A percentile compares a stretch with the other conserved stretches of the same genome.
phyloP scores from a whole-genome alignment of 2,888 invertebrate genomes.

The Bhutanitis thaidina region DNA sequence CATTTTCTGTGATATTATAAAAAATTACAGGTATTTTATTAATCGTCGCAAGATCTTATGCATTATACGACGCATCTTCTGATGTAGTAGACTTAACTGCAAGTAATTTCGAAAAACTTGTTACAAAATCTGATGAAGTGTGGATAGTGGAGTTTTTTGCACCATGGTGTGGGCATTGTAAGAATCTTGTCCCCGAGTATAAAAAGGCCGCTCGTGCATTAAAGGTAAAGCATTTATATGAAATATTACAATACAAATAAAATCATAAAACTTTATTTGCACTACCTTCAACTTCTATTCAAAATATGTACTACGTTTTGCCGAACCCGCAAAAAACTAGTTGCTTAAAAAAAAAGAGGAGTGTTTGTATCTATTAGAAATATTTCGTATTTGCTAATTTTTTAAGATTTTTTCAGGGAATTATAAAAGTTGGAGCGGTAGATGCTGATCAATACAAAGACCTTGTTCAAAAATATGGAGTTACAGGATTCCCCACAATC shows the following conservation, averaged over 20 bases:
- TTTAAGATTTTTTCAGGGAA: slow-evolving; percentile 79
- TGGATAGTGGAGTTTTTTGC: slow-evolving; percentile 99
- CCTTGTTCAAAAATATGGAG: slow-evolving; percentile 88
- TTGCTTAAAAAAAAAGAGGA: too few species aligned
- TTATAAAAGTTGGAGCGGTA: slow-evolving; percentile 96
- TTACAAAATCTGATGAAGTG: slow-evolving; percentile 89
- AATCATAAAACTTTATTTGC: not conserved
- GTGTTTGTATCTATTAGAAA: too few species aligned
- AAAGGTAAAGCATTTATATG: slow-evolving; percentile 80
- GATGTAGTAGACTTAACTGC: slow-evolving; percentile 93
- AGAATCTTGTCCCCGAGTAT: slow-evolving; percentile 94
- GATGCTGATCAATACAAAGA: slow-evolving; percentile 94
- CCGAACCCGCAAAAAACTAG: too few species aligned
- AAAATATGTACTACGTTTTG: not conserved
- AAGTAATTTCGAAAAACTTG: slow-evolving; percentile 91
- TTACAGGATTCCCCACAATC: slow-evolving; percentile 96
- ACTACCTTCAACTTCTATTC: not conserved
- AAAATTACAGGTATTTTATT: slow-evolving; percentile 60
- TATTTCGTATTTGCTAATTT: not conserved
- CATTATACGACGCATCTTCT: slow-evolving; percentile 84
- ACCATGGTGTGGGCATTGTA: slow-evolving; percentile 97
- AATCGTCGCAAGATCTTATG: slow-evolving; percentile 51
- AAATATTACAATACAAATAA: too few species aligned
- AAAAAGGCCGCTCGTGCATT: slow-evolving; percentile 95
- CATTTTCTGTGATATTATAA: slow-evolving; percentile 26